These are phyloP conservation scores for Clivina fossor DNA, from an alignment of 2,888 invertebrate genomes.

Conservation along the genomic window DNA sequence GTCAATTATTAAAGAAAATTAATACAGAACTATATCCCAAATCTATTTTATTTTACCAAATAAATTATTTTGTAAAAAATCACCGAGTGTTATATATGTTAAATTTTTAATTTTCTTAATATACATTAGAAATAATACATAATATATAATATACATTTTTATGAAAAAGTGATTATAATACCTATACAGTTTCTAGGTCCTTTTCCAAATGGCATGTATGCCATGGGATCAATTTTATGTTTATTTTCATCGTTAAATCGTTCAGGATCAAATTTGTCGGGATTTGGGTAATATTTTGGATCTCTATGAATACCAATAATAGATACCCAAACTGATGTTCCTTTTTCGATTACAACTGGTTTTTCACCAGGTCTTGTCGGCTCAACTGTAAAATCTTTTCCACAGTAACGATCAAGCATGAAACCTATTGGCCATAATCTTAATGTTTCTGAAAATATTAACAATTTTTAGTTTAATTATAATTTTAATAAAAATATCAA, in stretches of 20 bases:
- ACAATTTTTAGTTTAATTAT: too few relatives aligned
- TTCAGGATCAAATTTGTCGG: constrained; percentile 58
- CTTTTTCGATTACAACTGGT: constrained; percentile 50
- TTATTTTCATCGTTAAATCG: constrained; percentile 60
- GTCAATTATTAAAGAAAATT: too few relatives aligned
- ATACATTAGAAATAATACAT: too few relatives aligned
- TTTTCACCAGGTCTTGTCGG: constrained; percentile 51
- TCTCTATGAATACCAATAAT: constrained; percentile 59
- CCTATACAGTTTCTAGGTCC: constrained; percentile 53
- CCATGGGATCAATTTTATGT: constrained; percentile 54
- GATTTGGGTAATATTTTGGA: constrained; percentile 59
- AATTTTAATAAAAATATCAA: too few relatives aligned
- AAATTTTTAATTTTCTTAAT: too few relatives aligned
- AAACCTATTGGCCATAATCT: constrained; percentile 61
- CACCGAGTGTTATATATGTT: too few relatives aligned
- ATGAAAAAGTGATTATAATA: constrained; percentile 32
- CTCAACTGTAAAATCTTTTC: constrained; percentile 58
- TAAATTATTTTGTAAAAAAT: too few relatives aligned
- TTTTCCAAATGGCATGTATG: constrained; percentile 59
- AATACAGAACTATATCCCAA: too few relatives aligned
- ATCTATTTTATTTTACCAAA: too few relatives aligned
- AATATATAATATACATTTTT: not conserved
- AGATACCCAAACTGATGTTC: constrained; percentile 55
- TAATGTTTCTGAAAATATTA: constrained; percentile 64
- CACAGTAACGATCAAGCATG: constrained; percentile 58